phyloP scores from a whole-genome alignment of 2,888 invertebrate genomes.

The Drosophila neotestacea region DNA sequence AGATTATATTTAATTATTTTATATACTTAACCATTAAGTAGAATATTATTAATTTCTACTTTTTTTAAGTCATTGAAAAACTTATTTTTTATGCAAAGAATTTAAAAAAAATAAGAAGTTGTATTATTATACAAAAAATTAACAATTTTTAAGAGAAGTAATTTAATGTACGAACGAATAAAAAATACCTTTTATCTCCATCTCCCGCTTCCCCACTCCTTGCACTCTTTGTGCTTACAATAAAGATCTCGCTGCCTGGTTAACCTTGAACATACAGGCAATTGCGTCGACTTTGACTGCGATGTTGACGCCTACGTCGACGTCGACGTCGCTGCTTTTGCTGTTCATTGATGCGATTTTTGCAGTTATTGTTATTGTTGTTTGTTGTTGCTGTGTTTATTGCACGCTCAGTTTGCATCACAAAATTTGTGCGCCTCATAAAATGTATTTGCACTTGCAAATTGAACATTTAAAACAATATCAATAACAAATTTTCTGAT shows the following conservation, averaged over 20 bases:
- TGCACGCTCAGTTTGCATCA: slow-evolving; percentile 45
- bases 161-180: not conserved
- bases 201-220: not conserved
- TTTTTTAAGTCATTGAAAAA: no score
- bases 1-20: no score
- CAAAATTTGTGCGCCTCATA: slow-evolving; percentile 42
- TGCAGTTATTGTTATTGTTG: slow-evolving; percentile 26
- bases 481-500: slow-evolving; percentile 26
- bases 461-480: slow-evolving; percentile 40
- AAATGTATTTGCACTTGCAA: slow-evolving; percentile 25
- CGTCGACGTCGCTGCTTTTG: slow-evolving; percentile 36
- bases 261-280: slow-evolving; percentile 59
- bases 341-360: slow-evolving; percentile 68
- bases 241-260: slow-evolving; percentile 39
- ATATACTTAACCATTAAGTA: no score
- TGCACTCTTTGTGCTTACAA: not conserved
- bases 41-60: no score
- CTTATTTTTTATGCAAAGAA: no score
- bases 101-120: no score
- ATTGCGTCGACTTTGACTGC: slow-evolving; percentile 16
- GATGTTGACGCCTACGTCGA: not conserved
- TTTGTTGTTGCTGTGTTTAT: slow-evolving; percentile 31
- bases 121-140: no score
- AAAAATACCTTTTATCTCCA: not conserved
- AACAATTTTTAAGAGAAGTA: slow-evolving; percentile 17